Conservation (phyloP, 2,113 vertebrate genomes). For the Prunella fulvescens region DNA sequence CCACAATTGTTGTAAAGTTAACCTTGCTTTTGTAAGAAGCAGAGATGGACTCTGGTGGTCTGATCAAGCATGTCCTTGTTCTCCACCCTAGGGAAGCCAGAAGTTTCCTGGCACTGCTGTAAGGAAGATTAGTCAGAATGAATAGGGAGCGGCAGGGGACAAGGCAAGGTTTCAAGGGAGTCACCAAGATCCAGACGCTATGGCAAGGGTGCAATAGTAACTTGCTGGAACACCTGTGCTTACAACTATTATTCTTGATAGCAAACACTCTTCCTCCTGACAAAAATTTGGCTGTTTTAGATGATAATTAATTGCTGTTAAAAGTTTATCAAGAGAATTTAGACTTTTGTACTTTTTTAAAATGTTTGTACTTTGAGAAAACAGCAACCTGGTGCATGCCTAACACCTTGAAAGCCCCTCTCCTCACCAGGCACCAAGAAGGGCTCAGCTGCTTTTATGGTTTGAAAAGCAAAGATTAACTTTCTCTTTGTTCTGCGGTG, state of each 20-base stretch:
- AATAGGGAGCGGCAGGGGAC: not conserved
- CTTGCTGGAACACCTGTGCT: not conserved
- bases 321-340: not conserved
- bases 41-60: not conserved
- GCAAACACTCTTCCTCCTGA: not conserved
- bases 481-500: not conserved
- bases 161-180: not conserved
- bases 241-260: not conserved
- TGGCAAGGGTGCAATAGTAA: fast-evolving
- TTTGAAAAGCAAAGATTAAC: not conserved
- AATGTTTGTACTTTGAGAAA: not conserved
- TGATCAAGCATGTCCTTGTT: not conserved
- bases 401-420: not conserved
- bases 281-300: not conserved
- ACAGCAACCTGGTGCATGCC: not conserved
- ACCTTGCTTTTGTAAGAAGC: not conserved
- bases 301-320: not conserved
- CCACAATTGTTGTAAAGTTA: not conserved
- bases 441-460: not conserved
- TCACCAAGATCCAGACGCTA: not conserved
- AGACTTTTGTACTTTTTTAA: not conserved
- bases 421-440: not conserved
- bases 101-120: not conserved
- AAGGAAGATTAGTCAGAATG: not conserved
- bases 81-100: not conserved